Evolutionary conservation across 2,888 invertebrate species (phyloP), one percentile per base, ranked within the genome.

Genomic region (Heliconius hortense): DNA sequence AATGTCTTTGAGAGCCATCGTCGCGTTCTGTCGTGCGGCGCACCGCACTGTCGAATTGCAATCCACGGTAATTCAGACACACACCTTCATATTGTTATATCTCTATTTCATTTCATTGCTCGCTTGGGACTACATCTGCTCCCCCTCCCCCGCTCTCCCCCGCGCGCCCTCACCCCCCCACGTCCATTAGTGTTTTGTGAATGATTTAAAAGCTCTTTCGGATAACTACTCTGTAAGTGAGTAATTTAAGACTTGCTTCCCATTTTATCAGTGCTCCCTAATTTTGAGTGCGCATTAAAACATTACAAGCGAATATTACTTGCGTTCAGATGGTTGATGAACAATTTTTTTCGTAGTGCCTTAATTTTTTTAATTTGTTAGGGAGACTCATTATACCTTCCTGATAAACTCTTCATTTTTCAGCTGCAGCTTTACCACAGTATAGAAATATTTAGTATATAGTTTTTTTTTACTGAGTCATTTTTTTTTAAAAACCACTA

Each of bases 161-260:
- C 82, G 83, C 87, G 83, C 84, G 81, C 86, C 86, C 87, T 85
- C 85, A 84, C 82, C 91, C 89, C 89, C 93, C 90, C 48, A 89
- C 93, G 93, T 93, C 93, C 93, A 94, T 94, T 93, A 94, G 94
- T 94, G 93, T 94, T 94, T 94, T 94, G 94, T 94, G 94, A 94
- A 94, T 94, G 93, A 94, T 94, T 94, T 94, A 94, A 94, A 94
- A 94, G 93, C 93, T 93, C 93, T 94, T 94, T 93, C 93, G 92
- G 92, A 94, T 93, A 94, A 94, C 93, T 94, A 94, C 94, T 92
- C 90, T 88, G 93, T 93, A 94, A 93, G 93, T 94, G 94, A 93
- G 93, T 94, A 94, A 94, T 93, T 92, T 92, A 93, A 93, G 92
- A 90, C 93, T 92, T 91, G 90, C 89, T 93, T 92, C 93, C 91